phyloP scores from a whole-genome alignment of 2,888 invertebrate genomes.

The Eurytoma adleriae region DNA sequence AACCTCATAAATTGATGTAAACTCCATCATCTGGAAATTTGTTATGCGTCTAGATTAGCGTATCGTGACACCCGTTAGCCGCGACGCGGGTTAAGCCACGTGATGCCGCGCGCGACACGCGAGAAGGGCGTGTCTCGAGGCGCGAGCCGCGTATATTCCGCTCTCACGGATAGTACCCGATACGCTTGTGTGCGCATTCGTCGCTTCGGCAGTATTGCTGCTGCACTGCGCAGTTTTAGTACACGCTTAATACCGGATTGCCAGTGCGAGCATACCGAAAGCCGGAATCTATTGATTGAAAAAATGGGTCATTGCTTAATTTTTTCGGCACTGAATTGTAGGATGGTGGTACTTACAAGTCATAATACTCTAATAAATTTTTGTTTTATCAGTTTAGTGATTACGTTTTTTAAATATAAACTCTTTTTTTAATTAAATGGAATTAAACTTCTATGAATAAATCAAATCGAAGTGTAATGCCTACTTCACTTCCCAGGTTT shows the following conservation, averaged over 20 bases:
- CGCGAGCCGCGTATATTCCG: neutral
- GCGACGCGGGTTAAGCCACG: constrained; percentile 62
- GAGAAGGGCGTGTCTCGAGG: constrained; percentile 72
- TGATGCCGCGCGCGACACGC: constrained; percentile 70
- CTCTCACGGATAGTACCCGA: neutral
- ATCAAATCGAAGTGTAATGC: no score
- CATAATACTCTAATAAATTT: no score
- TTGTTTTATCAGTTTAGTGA: no score
- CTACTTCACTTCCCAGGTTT: no score
- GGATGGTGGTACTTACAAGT: no score
- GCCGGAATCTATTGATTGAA: neutral
- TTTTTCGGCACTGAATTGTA: no score
- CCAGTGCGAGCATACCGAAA: neutral
- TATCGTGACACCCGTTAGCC: constrained; percentile 43
- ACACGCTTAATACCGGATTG: constrained; percentile 62
- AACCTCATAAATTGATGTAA: no score
- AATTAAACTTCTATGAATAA: no score
- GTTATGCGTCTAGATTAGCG: neutral
- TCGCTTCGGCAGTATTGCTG: constrained; percentile 29
- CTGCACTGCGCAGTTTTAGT: constrained; percentile 75
- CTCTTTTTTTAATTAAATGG: no score
- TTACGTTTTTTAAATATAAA: no score
- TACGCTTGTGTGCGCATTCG: neutral
- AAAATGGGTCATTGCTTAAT: neutral
- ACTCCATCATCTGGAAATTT: neutral